Evolutionary conservation across 2,113 vertebrate species (phyloP), one percentile per base, ranked within the genome.

Genomic region (Dendrocopos noguchii): DNA sequence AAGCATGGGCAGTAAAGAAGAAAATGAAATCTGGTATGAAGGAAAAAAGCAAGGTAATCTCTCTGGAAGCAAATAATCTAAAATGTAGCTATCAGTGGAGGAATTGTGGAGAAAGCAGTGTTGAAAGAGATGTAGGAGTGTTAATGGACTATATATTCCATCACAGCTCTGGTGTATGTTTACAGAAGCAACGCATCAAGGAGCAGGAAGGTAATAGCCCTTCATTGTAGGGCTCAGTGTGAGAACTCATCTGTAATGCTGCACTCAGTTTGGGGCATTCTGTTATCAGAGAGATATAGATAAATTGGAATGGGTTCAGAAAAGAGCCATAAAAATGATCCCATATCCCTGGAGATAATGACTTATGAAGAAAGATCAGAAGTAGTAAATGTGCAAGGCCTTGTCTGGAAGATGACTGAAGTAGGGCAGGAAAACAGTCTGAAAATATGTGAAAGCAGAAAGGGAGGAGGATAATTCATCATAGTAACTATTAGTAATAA

Each of bases 311-410:
- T 66, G 90, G 95, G 89, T 95, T 96, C 91, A 95, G 86, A 89
- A 95, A 95, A 95, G 57, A 94, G 91, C 84, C 73, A 92, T 95
- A 94, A 95, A 96, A 96, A 96, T 95, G 91, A 94, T 94, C 75
- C 93, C 70, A 74, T 81, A 89, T 90, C 95, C 88, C 92, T 72
- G 50, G 91, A 95, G 93, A 90, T 89, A 92, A 93, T 94, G 92
- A 95, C 95, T 96, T 93, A 93, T 56, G 91, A 91, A 92, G 89
- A 94, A 94, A 95, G 92, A 95, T 93, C 91, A 94, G 89, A 95
- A 93, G 87, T 95, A 70, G 71, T 90, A 79, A 81, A 93, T 90
- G 91, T 93, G 76, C 87, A 94, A 91, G 92, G 85, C 82, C 93
- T 95, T 91, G 78, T 88, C 88, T 95, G 52, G 91, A 95, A 88